Evolutionary conservation across 1,140 invertebrate species (phyloP).

Genomic region (Achroia grisella): DNA sequence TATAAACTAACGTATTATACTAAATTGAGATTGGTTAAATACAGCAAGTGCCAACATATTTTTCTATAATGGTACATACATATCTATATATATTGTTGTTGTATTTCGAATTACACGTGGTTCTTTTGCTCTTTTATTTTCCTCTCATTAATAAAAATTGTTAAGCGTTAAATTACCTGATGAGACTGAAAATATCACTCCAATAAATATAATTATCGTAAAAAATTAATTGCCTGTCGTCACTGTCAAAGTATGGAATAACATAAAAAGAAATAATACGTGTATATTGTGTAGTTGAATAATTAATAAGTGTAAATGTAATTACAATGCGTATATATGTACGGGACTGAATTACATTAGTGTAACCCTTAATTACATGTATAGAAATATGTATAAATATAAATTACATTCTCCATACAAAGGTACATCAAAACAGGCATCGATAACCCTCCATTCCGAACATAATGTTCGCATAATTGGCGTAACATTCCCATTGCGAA

Average conservation of each 20-base stretch:
- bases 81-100: too few relatives aligned
- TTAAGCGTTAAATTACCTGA: neutral
- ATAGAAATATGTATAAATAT: neutral
- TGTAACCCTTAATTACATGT: constrained; percentile 16
- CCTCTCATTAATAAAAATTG: neutral
- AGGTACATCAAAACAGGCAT: constrained; percentile 25
- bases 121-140: neutral
- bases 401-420: constrained; percentile 7
- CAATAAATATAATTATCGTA: neutral
- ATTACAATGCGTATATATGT: too few relatives aligned
- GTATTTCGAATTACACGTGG: too few relatives aligned
- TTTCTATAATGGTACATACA: too few relatives aligned
- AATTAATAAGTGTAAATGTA: too few relatives aligned
- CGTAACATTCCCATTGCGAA: constrained; percentile 67
- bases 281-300: too few relatives aligned
- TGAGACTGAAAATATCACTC: neutral
- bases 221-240: constrained; percentile 1
- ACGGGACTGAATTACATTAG: neutral
- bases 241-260: neutral
- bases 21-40: too few relatives aligned
- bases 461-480: constrained; percentile 71
- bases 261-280: too few relatives aligned
- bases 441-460: constrained; percentile 63
- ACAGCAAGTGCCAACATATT: too few relatives aligned
- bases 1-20: too few relatives aligned